Evolutionary conservation across 2,888 invertebrate species (phyloP), one percentile per base, ranked within the genome.

Genomic region (Agrilus mali): DNA sequence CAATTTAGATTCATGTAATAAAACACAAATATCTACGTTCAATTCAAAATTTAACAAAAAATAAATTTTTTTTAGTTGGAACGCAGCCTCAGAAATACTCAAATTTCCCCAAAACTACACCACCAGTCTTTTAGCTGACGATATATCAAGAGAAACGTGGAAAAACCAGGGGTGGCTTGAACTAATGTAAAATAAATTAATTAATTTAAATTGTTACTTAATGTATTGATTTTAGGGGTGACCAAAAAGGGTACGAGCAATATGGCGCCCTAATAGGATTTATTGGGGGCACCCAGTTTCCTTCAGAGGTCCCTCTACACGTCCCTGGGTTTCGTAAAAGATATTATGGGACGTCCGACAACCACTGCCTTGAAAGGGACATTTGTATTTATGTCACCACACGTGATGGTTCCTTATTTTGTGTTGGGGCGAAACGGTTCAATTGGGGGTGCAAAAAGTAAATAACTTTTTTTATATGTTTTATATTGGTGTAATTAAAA

Each of bases 221-320:
- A 27, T n/a, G n/a, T n/a, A 27, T 20, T 41, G 14, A 58, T 58
- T n/a, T 39, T 43, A 66, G 66, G 8, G 55, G 56, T 5, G 54
- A 58, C 40, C 53, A 57, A 39, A 38, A 64, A 3, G 75, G 78
- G 39, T 78, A 75, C 61, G 67, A 75, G 47, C 82, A 82, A 56
- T 82, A 74, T 65, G 83, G 83, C 4, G 66, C 70, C 1, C 55
- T 78, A 14, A 69, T 74, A 48, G 83, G 82, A 0, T 70, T 71
- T 14, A 58, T 81, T 44, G 68, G 66, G 41, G 62, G 71, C 1
- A 71, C 66, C 44, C 61, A 70, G 38, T 61, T 60, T 2, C 55
- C 65, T 27, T 70, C 69, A 16, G 58, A 60, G 31, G 49, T 52
- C 58, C 57, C 57, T 53, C 40, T 80, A 16, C 71, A 74, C 47